Evolutionary conservation across 2,888 invertebrate species (phyloP), one percentile per base, ranked within the genome.

Genomic region (Rhingia rostrata): DNA sequence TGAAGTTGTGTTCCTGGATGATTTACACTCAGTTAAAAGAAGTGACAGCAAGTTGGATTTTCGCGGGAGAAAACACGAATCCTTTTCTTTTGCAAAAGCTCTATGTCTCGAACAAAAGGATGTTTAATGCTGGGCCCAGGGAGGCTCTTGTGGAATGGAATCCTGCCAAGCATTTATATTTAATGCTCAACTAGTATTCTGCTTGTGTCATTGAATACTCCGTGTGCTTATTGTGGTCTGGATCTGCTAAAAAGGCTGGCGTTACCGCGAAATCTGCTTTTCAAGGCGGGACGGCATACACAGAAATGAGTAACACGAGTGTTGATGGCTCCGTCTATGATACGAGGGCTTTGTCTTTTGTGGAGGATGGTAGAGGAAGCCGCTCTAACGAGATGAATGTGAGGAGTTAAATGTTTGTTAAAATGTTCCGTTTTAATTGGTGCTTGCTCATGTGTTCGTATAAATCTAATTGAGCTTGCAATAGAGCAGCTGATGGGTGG

Each of bases 101-200:
- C n/a, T 51, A 6, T 33, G 2, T 51, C 4, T 33, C 5, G 37
- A 35, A 56, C 37, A 37, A 56, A 49, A 56, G 73, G 41, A 67
- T 45, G 22, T 64, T 6, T 6, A 39, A 9, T 10, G 30, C 37
- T 39, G 54, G 6, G 14, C 4, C 33, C 4, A 30, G 12, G 33
- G 30, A 63, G 51, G n/a, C 0, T 9, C 2, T n/a, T 7, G 47
- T 6, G 12, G 22, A 22, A 47, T 32, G 30, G 51, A 51, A 73
- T 74, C 73, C 74, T 67, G 74, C 61, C 10, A 45, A 64, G 64
- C 81, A 69, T 81, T 81, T 75, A 81, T 75, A 60, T 75, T 81
- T 75, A 75, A 81, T 81, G 81, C 75, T 75, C 75, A 81, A 75
- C 75, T 81, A 81, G 81, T 81, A 81, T 81, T 69, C 81, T 67